Percentiles rank a stretch among this genome's conserved stretches.
Evolutionary conservation across 2,888 invertebrate genomes (phyloP).

Genomic region (Poecilobothrus nobilitatus): DNA sequence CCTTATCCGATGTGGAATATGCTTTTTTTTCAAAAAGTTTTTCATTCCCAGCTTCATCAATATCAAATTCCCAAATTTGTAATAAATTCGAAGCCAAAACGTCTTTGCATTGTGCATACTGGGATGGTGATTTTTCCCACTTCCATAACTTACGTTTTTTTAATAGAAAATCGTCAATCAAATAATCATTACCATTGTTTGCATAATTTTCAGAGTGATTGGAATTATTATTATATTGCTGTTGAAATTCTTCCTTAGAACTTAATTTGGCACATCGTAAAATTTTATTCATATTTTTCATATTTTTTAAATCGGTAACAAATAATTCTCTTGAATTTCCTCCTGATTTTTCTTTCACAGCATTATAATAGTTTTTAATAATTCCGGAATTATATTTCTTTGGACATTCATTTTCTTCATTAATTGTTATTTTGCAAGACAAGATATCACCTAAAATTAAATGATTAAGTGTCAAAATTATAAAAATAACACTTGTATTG

Average conservation of each 20-base stretch:
- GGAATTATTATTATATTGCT: slow-evolving; percentile 8
- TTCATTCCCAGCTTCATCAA: slow-evolving; percentile 17
- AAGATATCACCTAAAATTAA: slow-evolving; percentile 8
- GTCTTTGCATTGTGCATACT: slow-evolving; percentile 29
- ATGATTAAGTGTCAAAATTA: not conserved
- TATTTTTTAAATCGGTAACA: slow-evolving; percentile 15
- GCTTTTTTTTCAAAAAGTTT: not conserved
- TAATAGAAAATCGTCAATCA: not conserved
- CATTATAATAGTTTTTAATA: slow-evolving; percentile 15
- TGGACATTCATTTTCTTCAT: slow-evolving; percentile 10
- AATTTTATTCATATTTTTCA: slow-evolving; percentile 27
- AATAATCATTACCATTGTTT: not conserved
- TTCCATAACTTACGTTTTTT: slow-evolving; percentile 23
- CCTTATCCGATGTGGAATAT: not conserved
- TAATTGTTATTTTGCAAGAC: not conserved
- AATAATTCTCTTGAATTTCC: slow-evolving; percentile 11
- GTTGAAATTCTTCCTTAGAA: not conserved
- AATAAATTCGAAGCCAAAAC: slow-evolving; percentile 28
- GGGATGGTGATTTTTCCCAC: slow-evolving; percentile 29
- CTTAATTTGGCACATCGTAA: slow-evolving; percentile 27
- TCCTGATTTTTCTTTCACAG: not conserved
- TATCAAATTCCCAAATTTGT: slow-evolving; percentile 30
- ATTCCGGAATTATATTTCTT: slow-evolving; percentile 8
- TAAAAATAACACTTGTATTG: not conserved
- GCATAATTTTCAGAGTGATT: not conserved